Evolutionary conservation across 2,113 vertebrate species (phyloP).

Genomic region (Balaenoptera acutorostrata): DNA sequence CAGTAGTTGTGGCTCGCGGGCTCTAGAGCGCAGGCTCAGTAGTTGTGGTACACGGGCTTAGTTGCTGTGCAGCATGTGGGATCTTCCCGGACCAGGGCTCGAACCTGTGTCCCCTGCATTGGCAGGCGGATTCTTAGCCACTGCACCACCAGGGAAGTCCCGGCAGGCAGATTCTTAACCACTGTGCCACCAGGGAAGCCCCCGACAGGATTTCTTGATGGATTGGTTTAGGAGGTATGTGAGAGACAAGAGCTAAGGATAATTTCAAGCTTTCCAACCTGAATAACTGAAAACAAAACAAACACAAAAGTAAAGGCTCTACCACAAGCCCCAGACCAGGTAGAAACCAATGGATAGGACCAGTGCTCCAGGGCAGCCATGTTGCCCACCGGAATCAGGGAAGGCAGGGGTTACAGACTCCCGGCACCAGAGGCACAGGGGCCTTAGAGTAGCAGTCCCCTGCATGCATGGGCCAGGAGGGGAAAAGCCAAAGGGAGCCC

Average conservation of each 20-base stretch:
- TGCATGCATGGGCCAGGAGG: background rate
- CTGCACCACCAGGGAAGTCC: too few species aligned
- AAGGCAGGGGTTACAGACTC: background rate
- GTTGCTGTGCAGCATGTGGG: background rate
- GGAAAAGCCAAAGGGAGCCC: slow-evolving; percentile 52
- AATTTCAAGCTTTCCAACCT: background rate
- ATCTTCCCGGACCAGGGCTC: background rate
- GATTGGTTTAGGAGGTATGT: background rate
- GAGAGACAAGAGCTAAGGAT: background rate
- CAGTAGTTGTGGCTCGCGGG: too few species aligned
- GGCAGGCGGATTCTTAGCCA: too few species aligned
- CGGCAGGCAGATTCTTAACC: too few species aligned
- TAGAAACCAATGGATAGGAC: background rate
- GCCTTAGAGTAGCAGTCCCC: background rate
- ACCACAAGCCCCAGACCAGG: background rate
- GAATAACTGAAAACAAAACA: background rate
- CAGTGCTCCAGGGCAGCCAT: background rate
- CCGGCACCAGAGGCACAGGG: background rate
- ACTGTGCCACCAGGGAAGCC: too few species aligned
- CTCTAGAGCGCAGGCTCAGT: too few species aligned
- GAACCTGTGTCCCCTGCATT: background rate
- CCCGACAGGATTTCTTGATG: background rate
- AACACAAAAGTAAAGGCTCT: background rate
- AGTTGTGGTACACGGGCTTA: too few species aligned
- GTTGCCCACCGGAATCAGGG: background rate